These are phyloP conservation scores for Meriones unguiculatus DNA, from an alignment of 2,113 vertebrate genomes.

Conservation along the genomic window DNA sequence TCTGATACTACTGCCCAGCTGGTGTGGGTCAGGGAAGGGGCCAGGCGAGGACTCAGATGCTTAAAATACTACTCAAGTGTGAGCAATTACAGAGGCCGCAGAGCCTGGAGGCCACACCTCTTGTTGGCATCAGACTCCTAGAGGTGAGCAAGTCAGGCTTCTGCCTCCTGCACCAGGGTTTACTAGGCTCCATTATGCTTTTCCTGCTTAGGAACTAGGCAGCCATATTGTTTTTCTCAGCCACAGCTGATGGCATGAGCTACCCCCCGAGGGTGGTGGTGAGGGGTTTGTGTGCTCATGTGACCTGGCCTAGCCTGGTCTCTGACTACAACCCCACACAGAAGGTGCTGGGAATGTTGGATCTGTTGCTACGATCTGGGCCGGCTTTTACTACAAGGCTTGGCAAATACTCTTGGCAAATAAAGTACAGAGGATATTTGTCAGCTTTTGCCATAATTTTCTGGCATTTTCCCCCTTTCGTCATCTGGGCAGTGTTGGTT, in stretches of 20 bases:
- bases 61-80: conserved; percentile 64
- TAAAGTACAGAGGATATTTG: background rate
- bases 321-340: fast-evolving
- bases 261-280: fast-evolving
- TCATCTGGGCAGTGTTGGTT: background rate
- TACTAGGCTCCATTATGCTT: fast-evolving
- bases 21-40: background rate
- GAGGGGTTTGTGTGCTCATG: no score
- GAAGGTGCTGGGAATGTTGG: background rate
- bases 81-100: background rate
- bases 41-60: conserved; percentile 40
- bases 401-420: background rate
- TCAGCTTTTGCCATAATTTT: background rate
- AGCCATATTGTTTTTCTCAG: background rate
- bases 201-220: background rate
- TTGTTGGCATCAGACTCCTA: background rate
- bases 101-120: background rate
- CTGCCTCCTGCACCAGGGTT: fast-evolving
- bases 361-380: background rate
- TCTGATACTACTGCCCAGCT: conserved; percentile 59
- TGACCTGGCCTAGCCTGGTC: fast-evolving
- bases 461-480: background rate
- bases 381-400: background rate
- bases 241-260: background rate
- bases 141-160: fast-evolving